Conservation (phyloP, 2,113 vertebrate species). For the Eidolon helvum region DNA sequence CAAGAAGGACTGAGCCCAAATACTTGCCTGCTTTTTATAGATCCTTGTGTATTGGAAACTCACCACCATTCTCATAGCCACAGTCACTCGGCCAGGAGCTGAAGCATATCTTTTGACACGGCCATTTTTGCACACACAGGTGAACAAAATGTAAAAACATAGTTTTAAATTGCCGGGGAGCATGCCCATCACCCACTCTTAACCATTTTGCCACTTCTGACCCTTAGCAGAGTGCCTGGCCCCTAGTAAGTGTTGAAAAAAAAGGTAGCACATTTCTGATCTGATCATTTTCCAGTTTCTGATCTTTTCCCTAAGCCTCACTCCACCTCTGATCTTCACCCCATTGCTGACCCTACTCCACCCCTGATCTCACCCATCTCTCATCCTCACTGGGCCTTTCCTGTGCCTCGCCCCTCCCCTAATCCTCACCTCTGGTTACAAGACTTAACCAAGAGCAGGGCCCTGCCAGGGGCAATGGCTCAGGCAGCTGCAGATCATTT, state of each 20-base stretch:
- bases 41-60: not conserved
- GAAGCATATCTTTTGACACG: not conserved
- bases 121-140: not conserved
- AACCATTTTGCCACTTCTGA: not conserved
- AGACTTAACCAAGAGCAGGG: not conserved
- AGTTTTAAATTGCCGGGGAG: not conserved
- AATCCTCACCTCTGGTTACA: not conserved
- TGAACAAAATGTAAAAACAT: not conserved
- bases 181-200: not conserved
- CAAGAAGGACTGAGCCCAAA: not conserved
- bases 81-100: not conserved
- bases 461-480: accelerated
- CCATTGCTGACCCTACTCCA: too few relatives aligned
- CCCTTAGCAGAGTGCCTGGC: not conserved
- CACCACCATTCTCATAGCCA: too few relatives aligned
- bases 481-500: not conserved
- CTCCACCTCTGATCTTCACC: not conserved
- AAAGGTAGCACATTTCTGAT: not conserved
- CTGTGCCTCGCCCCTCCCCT: not conserved
- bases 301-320: not conserved
- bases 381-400: not conserved
- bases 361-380: not conserved
- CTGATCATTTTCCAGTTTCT: not conserved
- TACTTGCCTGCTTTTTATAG: too few relatives aligned
- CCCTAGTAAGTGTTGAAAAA: not conserved